Evolutionary conservation across 2,113 vertebrate genomes (phyloP).

Genomic region (Laticauda laticaudata): DNA sequence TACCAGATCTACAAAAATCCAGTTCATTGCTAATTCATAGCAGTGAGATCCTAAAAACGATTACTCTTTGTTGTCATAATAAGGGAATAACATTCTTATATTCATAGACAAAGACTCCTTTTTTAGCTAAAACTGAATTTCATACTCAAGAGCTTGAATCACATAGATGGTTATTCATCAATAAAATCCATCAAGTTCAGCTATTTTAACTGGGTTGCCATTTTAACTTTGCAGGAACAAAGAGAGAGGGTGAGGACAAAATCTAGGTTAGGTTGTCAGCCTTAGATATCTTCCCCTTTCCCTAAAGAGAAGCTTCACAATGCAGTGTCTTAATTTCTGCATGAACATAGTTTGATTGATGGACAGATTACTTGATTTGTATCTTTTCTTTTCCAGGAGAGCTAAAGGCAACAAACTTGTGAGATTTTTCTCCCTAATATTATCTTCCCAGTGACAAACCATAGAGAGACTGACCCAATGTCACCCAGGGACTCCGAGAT

Average conservation of each 20-base stretch:
- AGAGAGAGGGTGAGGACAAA: background rate
- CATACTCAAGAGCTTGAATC: background rate
- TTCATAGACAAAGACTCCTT: background rate
- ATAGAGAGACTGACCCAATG: background rate
- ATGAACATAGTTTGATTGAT: background rate
- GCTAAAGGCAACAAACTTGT: background rate
- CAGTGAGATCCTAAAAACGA: background rate
- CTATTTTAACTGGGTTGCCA: background rate
- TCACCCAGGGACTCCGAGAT: background rate
- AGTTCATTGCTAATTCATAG: background rate
- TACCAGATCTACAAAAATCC: background rate
- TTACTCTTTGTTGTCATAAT: background rate
- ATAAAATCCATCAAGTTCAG: background rate
- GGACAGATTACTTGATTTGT: background rate
- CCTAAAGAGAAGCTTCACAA: background rate
- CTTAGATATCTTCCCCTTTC: background rate
- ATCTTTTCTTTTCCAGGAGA: background rate
- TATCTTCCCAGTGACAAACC: background rate
- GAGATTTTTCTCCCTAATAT: background rate
- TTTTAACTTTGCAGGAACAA: background rate
- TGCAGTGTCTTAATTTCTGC: background rate
- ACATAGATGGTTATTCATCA: background rate
- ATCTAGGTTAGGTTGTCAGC: background rate
- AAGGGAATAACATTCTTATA: background rate
- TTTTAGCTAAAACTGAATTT: background rate